These are phyloP conservation scores for Sinhomidia bicolor DNA, from an alignment of 2,888 invertebrate genomes.

Conservation along the genomic window DNA sequence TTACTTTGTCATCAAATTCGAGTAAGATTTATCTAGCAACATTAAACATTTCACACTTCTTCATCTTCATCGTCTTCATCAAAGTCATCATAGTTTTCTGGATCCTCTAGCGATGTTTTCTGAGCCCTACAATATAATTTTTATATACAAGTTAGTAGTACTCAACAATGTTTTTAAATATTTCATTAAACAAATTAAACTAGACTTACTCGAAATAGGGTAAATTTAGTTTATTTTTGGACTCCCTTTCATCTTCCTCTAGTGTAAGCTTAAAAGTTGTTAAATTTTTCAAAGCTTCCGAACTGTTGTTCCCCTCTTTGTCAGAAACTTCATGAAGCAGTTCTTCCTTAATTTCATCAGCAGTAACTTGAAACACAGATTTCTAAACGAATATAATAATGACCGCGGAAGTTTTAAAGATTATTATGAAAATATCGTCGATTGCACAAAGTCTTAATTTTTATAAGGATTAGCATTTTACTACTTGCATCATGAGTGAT, in stretches of 20 bases:
- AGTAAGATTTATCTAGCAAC: too few species aligned
- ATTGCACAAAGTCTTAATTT: too few species aligned
- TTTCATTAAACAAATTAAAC: not conserved
- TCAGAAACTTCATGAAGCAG: slow-evolving; percentile 26
- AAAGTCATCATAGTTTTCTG: slow-evolving; percentile 74
- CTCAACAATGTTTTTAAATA: too few species aligned
- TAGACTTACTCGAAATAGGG: slow-evolving; percentile 84
- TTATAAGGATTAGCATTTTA: too few species aligned
- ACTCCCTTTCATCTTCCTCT: slow-evolving; percentile 85
- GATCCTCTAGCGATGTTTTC: slow-evolving; percentile 73
- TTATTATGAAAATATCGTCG: too few species aligned
- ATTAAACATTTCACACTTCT: too few species aligned
- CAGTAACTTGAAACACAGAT: slow-evolving; percentile 68
- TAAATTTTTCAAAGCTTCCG: slow-evolving; percentile 81
- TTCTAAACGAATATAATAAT: slow-evolving; percentile 65
- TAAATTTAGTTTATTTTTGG: slow-evolving; percentile 85
- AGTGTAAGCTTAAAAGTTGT: slow-evolving; percentile 87
- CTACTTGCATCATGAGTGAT: slow-evolving; percentile 65
- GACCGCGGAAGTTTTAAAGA: too few species aligned
- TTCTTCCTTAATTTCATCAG: slow-evolving; percentile 68
- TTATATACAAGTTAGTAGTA: not conserved
- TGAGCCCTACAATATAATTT: slow-evolving; percentile 75
- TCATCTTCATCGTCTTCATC: slow-evolving; percentile 79
- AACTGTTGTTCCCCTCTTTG: not conserved
- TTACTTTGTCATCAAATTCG: too few species aligned